Evolutionary conservation across 92 coral and sea anemone genomes (phyloP), one percentile per base, ranked within the genome.

Genomic region (Umimayanthus kanabou): DNA sequence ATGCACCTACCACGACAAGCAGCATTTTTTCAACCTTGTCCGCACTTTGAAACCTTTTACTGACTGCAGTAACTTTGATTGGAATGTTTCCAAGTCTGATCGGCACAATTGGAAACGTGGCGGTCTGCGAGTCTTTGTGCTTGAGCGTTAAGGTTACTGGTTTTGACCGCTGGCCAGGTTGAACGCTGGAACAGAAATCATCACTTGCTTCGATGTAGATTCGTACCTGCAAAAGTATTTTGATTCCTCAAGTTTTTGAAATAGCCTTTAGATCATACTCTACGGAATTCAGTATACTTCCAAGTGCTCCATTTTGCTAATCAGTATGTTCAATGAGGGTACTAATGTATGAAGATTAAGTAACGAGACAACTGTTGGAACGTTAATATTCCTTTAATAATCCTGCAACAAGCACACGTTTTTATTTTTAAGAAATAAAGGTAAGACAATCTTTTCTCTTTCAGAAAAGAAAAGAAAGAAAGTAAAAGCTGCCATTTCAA

Each of bases 81-180:
- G 94, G 85, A 11, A 97, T 88, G 61, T 87, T 83, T 55, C 99
- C 99, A 50, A 92, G 76, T 66, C 88, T 90, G 42, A 90, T 90
- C 29, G 99, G 99, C 42, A 97, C 94, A 16, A 97, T 90, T n/a
- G 98, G 96, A 40, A 95, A 90, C 2, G 94, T 91, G 14, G 93
- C 87, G 22, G 98, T 90, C 23, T 83, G 76, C 2, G 98, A 83
- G 18, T 92, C 94, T 22, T 92, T 82, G 6, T 88, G 25, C 25
- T 88, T 85, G 39, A 91, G 57, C 4, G 9, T 39, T 39, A 91
- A 42, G 22, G 66, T 55, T 28, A 90, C 92, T 37, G 86, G 73
- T 11, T 79, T 79, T 76, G 69, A 42, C 30, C 89, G 91, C 64
- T 77, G 72, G 14, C 89, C 85, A 61, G 90, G 87, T 64, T 85